Percentiles rank a stretch among this genome's conserved stretches.
Conservation (phyloP, 2,888 invertebrate genomes). For the Trissolcus japonicus region DNA sequence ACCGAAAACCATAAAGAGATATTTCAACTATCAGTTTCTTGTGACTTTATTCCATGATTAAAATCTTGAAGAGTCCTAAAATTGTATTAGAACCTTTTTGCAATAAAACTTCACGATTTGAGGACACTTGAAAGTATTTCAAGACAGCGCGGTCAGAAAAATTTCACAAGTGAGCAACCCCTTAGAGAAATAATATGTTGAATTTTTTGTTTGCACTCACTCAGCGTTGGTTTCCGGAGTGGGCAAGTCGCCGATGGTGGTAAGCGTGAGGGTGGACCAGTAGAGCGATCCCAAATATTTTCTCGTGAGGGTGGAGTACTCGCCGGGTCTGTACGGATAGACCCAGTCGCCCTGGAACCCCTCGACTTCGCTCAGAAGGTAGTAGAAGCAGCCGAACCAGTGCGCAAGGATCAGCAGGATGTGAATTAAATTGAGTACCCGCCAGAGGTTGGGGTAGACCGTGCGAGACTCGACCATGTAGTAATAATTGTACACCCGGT, state of each 20-base stretch:
- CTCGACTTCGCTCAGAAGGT: conserved; percentile 93
- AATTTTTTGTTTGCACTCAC: conserved; percentile 81
- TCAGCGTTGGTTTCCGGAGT: conserved; percentile 97
- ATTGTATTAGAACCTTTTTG: no score
- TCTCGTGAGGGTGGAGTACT: conserved; percentile 91
- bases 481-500: conserved; percentile 94
- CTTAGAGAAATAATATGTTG: no score
- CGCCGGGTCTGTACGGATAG: conserved; percentile 90
- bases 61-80: no score
- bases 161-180: no score
- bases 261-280: conserved; percentile 96
- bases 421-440: conserved; percentile 95
- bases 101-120: no score
- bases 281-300: conserved; percentile 96
- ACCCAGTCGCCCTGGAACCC: conserved; percentile 94
- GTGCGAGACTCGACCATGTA: conserved; percentile 97
- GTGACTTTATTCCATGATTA: no score
- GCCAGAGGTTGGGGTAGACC: conserved; percentile 96
- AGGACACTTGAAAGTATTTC: no score
- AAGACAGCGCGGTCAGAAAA: no score
- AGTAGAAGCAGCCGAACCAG: conserved; percentile 99
- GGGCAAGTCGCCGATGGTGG: conserved; percentile 96
- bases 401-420: conserved; percentile 95
- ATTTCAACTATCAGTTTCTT: no score
- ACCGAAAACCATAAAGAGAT: no score